Evolutionary conservation across 1,140 invertebrate genomes (phyloP), one percentile per base, ranked within the genome.

Genomic region (Papilio xuthus): DNA sequence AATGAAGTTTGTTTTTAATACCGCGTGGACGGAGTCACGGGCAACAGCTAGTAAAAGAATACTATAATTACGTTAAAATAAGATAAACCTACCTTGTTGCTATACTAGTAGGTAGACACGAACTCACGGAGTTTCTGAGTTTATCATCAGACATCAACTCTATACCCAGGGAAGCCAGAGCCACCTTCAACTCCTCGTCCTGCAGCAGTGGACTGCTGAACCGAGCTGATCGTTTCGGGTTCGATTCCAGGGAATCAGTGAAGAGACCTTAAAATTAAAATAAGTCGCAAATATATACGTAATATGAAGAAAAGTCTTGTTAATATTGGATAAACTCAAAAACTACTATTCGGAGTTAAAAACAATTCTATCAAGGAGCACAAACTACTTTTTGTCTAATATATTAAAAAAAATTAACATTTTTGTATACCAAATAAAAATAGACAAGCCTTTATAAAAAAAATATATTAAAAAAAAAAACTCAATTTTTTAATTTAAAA

Each of bases 181-280:
- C 56, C 7, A 71, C 12, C n/a, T 41, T 32, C 73, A 80, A 23
- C 15, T 69, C 79, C 15, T 77, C 73, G n/a, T 69, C 60, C 9
- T 44, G 8, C 20, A 41, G 23, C n/a, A 67, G 15, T 26, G 53
- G 26, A 42, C 71, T 73, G 20, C 4, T 47, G 42, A 47, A 73
- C 71, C 20, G n/a, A 15, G 71, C 71, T 20, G 71, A 18, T 13
- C 71, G 71, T 50, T 73, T 73, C 9, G 71, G 20, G 13, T 26
- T 26, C 4, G 71, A 23, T 41, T 37, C 69, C 20, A 23, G 18
- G 1, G 2, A 8, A 42, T 71, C 69, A 20, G 12, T 10, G 37
- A 20, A 71, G 2, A 71, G 18, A 71, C 41, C 69, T 71, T n/a
- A 20, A 4, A 41, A 42, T 6, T 15, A 69, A 69, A n/a, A 32